A percentile compares a stretch with the other conserved stretches of the same genome.
Evolutionary conservation across 2,797 vertebrate species (phyloP).

Genomic region (Myotis daubentonii): DNA sequence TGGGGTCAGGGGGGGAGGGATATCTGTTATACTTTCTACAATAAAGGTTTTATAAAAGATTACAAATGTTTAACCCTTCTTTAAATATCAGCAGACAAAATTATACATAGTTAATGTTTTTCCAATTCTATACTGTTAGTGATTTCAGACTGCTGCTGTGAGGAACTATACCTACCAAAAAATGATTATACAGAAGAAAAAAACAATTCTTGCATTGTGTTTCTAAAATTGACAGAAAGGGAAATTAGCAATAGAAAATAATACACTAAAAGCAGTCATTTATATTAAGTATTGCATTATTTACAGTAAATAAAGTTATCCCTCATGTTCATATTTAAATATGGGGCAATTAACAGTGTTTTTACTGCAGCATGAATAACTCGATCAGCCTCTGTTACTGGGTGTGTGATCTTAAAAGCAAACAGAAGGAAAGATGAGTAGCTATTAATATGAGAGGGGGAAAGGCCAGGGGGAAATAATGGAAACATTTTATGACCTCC

Average conservation of each 20-base stretch:
- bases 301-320: not conserved
- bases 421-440: not conserved
- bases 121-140: not conserved
- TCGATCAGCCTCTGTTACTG: not conserved
- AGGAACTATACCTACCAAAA: not conserved
- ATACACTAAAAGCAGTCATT: not conserved
- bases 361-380: not conserved
- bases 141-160: not conserved
- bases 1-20: too few relatives aligned
- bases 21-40: too few relatives aligned
- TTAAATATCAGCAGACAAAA: slow-evolving; percentile 5
- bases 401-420: not conserved
- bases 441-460: not conserved
- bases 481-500: not conserved
- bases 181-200: not conserved
- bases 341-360: not conserved
- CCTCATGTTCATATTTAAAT: not conserved
- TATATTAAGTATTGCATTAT: not conserved
- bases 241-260: not conserved
- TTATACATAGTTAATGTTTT: not conserved
- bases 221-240: not conserved
- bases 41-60: too few relatives aligned
- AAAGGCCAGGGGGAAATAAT: not conserved
- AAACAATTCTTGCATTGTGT: not conserved
- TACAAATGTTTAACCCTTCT: not conserved